Evolutionary conservation across 2,113 vertebrate species (phyloP), one percentile per base, ranked within the genome.

Genomic region (Struthidea cinerea): DNA sequence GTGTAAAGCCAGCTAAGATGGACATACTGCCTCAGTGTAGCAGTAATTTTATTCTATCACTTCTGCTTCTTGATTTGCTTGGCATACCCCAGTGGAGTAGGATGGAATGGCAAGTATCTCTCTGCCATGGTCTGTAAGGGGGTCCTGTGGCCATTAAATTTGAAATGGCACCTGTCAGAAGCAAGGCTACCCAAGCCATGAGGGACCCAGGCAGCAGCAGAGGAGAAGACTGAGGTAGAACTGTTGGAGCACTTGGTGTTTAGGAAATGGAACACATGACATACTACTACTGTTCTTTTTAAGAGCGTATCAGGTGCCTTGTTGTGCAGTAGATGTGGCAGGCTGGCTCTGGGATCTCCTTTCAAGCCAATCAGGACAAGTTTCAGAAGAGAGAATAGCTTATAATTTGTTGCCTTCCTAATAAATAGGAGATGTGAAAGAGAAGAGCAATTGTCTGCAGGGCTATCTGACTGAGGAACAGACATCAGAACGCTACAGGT

Each of bases 241-340:
- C 9, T 55, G 44, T 19, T 46, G 67, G 42, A 47, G 41, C 4
- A 1, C 50, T 5, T 32, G 61, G 14, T 65, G 46, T 24, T 46
- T 6, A n/a, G 60, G 61, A 60, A 59, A 39, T 33, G 39, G 32
- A 57, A 17, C 37, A 30, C 32, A 41, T 11, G 20, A 35, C 44
- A 9, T 1, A 2, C 12, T 9, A 0, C 27, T 50, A 0, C 32
- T 73, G 41, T 0, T 46, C 30, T 18, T 41, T 32, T 8, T 5
- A 49, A 39, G 56, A 12, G 13, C 17, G 2, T 56, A 47, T 33
- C 68, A 67, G 42, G 21, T 70, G 35, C 52, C 56, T 90, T 42
- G 41, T 23, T 88, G 32, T 44, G 77, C 53, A 71, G 68, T 10
- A 56, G 41, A 37, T 78, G 77, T 52, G 55, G 16, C 52, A 67